Base-by-base conservation (phyloP, 1,140 invertebrate species). In the Meloidogyne floridensis region DNA sequence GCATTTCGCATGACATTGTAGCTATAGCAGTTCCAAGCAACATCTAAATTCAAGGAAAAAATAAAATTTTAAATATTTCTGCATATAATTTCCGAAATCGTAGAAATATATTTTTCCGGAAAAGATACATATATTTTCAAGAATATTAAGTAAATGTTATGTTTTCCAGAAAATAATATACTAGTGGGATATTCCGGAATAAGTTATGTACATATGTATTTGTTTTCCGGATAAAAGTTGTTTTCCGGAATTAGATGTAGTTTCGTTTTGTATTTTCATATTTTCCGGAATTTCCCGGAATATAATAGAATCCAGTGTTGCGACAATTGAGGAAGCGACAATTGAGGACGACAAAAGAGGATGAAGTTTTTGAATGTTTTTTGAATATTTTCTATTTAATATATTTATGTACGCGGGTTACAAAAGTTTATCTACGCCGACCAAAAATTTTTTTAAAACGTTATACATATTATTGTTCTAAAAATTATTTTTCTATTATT, bases 1-100 rank as follows among this genome's bases (percentile, higher is more conserved):
- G 87, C 88, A 89, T 89, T 81, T 89, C 88, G 32, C 86, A 88
- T 42, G 86, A 85, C 86, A 89, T 89, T 71, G 88, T 89, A 11
- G 87, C 88, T 11, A 89, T 87, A 42, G 88, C 86, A 13, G 88
- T 90, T 42, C 88, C 88, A 5, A 89, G 83, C 43, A 89, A 80
- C 11, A 88, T 80, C 53, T 80, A 10, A 80, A 72, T 18, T 80
- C 59, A 53, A 71, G 32, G 11, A 8, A 8, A 42, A 15, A 10
- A 32, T 15, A 47, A 42, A 13, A 13, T 80, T 20, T 56, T 32
- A 32, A 32, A 43, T 20, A 80, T 53, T 81, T 72, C 72, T 51
- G 72, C 3, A 72, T 72, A 15, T 72, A 72, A 11, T 72, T 72
- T 72, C 8, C 72, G 47, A 11, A 72, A 43, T 42, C 1, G 2